Conservation (phyloP, 2,113 vertebrate genomes). For the Nyctereutes procyonoides region DNA sequence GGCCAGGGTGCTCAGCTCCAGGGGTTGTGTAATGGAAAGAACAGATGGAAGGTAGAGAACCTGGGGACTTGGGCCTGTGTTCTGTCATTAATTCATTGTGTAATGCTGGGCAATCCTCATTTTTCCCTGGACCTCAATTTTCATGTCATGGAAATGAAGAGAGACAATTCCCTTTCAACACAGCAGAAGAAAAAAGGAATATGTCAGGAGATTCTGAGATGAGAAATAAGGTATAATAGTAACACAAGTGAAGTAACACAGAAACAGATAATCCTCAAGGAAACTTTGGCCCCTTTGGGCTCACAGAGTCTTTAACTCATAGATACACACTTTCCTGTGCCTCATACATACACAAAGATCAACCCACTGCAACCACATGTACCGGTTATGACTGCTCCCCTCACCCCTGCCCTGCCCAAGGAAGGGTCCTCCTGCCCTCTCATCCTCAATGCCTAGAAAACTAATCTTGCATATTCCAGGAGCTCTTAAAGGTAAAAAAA, state of each 20-base stretch:
- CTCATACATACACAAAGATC: neutral
- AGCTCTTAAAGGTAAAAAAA: neutral
- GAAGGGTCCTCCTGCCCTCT: no score
- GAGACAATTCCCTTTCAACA: neutral
- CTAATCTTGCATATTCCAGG: neutral
- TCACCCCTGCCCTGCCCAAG: accelerated
- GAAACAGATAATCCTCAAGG: neutral
- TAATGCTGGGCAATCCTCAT: neutral
- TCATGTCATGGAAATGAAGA: neutral
- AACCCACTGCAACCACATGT: neutral
- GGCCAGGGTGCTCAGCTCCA: neutral
- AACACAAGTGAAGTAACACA: neutral
- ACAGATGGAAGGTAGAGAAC: neutral
- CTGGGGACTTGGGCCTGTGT: no score
- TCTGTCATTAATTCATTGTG: neutral
- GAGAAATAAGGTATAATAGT: neutral
- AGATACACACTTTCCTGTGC: neutral
- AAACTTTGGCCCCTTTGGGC: neutral
- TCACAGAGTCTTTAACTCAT: neutral
- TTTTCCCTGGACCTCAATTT: neutral
- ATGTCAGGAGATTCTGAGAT: neutral
- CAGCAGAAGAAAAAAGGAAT: neutral
- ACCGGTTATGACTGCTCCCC: accelerated
- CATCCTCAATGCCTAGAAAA: neutral
- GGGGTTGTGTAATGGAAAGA: neutral